These are phyloP conservation scores for Urocitellus parryii DNA, from an alignment of 2,113 vertebrate genomes.

Conservation along the genomic window DNA sequence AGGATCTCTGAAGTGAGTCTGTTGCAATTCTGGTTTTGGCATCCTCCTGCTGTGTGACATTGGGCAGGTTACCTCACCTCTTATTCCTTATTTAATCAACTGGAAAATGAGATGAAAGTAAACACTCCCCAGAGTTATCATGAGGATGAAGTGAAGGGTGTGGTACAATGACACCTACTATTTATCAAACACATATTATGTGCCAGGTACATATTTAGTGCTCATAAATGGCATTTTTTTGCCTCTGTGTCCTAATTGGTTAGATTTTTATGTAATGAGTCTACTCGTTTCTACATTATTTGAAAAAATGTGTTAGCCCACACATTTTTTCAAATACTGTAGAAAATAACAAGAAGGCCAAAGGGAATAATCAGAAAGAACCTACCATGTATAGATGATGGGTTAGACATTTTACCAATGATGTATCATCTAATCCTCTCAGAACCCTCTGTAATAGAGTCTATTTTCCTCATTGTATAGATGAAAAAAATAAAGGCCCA, in stretches of 20 bases:
- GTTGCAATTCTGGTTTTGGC: neutral
- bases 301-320: neutral
- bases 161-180: constrained; percentile 49
- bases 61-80: neutral
- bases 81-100: constrained; percentile 36
- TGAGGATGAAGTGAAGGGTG: constrained; percentile 39
- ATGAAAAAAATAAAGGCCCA: constrained; percentile 48
- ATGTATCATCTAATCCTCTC: constrained; percentile 20
- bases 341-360: constrained; percentile 34
- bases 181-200: constrained; percentile 55
- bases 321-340: neutral
- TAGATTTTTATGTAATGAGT: constrained; percentile 36
- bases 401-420: neutral
- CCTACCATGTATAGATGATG: neutral
- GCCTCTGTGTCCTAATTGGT: neutral
- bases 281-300: too few species aligned
- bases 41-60: neutral
- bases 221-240: constrained; percentile 18
- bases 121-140: constrained; percentile 15
- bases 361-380: constrained; percentile 30
- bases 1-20: neutral
- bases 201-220: constrained; percentile 18
- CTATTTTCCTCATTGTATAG: neutral
- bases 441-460: constrained; percentile 29
- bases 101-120: constrained; percentile 59